Conservation (phyloP, 2,888 invertebrate species). For the Andricus curvator region DNA sequence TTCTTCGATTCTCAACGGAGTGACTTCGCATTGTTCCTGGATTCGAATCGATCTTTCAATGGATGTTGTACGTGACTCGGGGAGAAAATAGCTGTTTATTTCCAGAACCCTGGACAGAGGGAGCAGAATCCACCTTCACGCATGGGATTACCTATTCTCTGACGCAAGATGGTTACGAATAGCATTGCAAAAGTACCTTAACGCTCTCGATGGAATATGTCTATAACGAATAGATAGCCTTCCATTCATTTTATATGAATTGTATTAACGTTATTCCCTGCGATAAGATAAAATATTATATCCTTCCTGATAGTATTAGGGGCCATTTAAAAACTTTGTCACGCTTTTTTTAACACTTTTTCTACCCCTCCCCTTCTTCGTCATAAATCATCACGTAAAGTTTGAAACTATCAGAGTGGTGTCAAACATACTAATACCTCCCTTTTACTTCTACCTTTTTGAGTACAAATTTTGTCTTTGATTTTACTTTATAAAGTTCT, state of each 20-base stretch:
- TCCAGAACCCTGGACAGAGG: background rate
- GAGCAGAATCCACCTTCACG: conserved; percentile 3
- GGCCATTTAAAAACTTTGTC: too few species aligned
- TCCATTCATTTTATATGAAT: background rate
- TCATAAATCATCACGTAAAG: too few species aligned
- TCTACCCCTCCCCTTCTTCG: too few species aligned
- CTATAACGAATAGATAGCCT: conserved; percentile 4
- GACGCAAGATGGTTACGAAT: conserved; percentile 7
- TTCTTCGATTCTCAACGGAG: background rate
- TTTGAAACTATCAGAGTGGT: too few species aligned
- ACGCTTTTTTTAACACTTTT: too few species aligned
- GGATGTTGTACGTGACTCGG: conserved; percentile 2
- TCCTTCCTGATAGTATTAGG: background rate
- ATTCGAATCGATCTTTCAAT: conserved; percentile 1
- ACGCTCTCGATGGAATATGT: background rate
- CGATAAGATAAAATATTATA: conserved; percentile 1
- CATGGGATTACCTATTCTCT: conserved; percentile 7
- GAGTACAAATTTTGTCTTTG: too few species aligned
- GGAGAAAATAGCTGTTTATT: conserved; percentile 7
- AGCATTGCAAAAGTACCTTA: conserved; percentile 2
- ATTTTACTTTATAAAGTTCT: too few species aligned
- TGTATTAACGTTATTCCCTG: background rate
- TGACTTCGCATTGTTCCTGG: background rate
- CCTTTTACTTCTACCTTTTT: too few species aligned
- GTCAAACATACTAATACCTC: too few species aligned